Percentiles rank a stretch among this genome's conserved stretches.
Conservation (phyloP, 2,113 vertebrate genomes). For the Boleophthalmus pectinirostris region DNA sequence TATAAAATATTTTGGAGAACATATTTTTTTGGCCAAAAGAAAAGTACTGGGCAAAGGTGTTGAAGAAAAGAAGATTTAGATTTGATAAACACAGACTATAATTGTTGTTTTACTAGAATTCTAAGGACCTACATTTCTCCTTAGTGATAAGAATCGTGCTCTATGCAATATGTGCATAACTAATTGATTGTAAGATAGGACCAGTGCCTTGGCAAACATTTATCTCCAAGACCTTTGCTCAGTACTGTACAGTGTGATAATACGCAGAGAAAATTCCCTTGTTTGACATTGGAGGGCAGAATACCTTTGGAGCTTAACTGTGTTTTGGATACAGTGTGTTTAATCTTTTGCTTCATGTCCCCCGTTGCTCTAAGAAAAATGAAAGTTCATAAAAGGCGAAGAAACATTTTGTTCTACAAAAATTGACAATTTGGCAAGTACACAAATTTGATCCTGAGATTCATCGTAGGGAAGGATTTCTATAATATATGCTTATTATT, state of each 20-base stretch:
- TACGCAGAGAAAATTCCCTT: neutral
- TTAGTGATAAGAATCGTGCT: too few species aligned
- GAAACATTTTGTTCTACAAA: conserved; percentile 1
- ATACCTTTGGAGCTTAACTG: conserved; percentile 12
- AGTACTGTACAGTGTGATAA: neutral
- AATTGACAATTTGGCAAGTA: conserved; percentile 22
- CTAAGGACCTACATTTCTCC: neutral
- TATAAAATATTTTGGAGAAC: neutral
- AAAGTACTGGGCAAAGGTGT: neutral
- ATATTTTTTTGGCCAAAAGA: neutral
- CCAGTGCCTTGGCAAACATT: neutral
- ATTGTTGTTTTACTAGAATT: neutral
- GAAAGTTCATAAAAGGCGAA: conserved; percentile 22
- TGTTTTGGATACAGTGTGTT: conserved; percentile 35
- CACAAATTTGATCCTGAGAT: conserved; percentile 49
- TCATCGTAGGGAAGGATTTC: conserved; percentile 2
- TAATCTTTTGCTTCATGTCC: conserved; percentile 25
- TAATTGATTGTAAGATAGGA: neutral
- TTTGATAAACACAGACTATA: too few species aligned
- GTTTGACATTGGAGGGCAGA: neutral
- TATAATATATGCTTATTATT: neutral
- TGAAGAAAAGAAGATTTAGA: neutral
- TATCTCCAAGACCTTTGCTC: neutral
- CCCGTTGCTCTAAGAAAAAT: conserved; percentile 10
- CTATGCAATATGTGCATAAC: neutral